Base-by-base conservation (phyloP, 2,888 invertebrate species). In the Eretmocerus hayati region DNA sequence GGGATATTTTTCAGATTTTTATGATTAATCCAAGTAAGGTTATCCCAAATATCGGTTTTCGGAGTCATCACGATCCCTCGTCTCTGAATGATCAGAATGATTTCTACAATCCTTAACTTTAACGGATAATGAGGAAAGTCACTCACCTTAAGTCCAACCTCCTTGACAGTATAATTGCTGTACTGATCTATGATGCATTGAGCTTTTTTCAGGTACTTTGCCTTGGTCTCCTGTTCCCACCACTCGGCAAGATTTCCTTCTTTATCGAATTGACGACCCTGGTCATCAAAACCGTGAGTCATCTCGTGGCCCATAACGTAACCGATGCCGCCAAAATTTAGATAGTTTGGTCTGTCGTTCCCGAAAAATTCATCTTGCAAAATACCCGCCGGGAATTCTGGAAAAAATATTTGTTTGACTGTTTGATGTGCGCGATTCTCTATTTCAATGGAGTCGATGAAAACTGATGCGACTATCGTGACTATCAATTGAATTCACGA, bases 111-210 rank as follows among this genome's bases (percentile, higher is more conserved):
- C n/a, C n/a, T n/a, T n/a, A n/a, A n/a, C n/a, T n/a, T n/a, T n/a
- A n/a, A n/a, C n/a, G n/a, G n/a, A n/a, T 3, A 31, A n/a, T n/a
- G n/a, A n/a, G n/a, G n/a, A n/a, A n/a, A n/a, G n/a, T n/a, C n/a
- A 70, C 74, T 72, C 73, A 87, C 87, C 66, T 84, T 83, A 52
- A 90, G 69, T 40, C 77, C 79, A 4, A 89, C 82, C 72, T 85
- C 83, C 22, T 80, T 79, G 9, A 87, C 87, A 0, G 85, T 85
- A 69, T 85, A 94, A 72, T 91, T 91, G 46, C 87, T 87, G 65
- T 94, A 94, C 69, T 94, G 94, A 58, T 91, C 81, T 57, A 93
- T 89, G 61, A 94, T 90, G 66, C 94, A 94, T 62, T 84, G 81
- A 0, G 92, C 87, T 65, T 85, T 87, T 58, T 87, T 79, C 48